Evolutionary conservation across 2,888 invertebrate genomes (phyloP).

Genomic region (Linyphia triangularis): DNA sequence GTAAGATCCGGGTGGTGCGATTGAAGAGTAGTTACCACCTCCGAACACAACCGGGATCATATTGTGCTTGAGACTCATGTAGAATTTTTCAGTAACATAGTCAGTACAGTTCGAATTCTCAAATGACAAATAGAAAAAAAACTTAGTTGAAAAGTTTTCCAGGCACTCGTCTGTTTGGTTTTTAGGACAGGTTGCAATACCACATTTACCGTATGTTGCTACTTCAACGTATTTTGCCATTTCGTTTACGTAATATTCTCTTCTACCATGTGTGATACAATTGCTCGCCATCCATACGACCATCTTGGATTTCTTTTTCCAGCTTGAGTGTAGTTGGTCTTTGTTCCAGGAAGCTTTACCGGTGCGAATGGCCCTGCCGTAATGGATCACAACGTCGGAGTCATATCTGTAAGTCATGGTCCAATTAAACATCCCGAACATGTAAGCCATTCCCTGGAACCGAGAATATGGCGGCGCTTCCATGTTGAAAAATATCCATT

Average conservation of each 20-base stretch:
- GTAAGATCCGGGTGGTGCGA: slow-evolving; percentile 78
- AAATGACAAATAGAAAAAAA: slow-evolving; percentile 75
- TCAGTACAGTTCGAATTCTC: slow-evolving; percentile 76
- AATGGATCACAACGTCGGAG: slow-evolving; percentile 45
- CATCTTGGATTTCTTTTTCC: slow-evolving; percentile 55
- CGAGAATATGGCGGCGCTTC: slow-evolving; percentile 76
- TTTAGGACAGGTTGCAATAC: slow-evolving; percentile 49
- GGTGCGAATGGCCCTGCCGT: not conserved
- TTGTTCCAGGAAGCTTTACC: not conserved
- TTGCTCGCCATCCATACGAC: slow-evolving; percentile 77
- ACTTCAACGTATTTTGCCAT: slow-evolving; percentile 75
- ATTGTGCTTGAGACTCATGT: slow-evolving; percentile 49
- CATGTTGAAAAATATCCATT: slow-evolving; percentile 76
- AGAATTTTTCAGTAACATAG: slow-evolving; percentile 76
- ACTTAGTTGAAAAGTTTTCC: slow-evolving; percentile 59
- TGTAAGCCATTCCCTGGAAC: slow-evolving; percentile 44
- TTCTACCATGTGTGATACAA: slow-evolving; percentile 71
- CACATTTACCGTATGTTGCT: slow-evolving; percentile 76
- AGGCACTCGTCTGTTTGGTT: slow-evolving; percentile 59
- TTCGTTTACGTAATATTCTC: slow-evolving; percentile 75
- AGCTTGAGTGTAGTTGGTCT: not conserved
- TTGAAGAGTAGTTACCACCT: slow-evolving; percentile 76
- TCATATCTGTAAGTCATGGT: slow-evolving; percentile 70
- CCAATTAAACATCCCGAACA: slow-evolving; percentile 70
- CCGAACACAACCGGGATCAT: slow-evolving; percentile 76